Conservation (phyloP, 2,888 invertebrate species). For the Drosophila nigritarsus region DNA sequence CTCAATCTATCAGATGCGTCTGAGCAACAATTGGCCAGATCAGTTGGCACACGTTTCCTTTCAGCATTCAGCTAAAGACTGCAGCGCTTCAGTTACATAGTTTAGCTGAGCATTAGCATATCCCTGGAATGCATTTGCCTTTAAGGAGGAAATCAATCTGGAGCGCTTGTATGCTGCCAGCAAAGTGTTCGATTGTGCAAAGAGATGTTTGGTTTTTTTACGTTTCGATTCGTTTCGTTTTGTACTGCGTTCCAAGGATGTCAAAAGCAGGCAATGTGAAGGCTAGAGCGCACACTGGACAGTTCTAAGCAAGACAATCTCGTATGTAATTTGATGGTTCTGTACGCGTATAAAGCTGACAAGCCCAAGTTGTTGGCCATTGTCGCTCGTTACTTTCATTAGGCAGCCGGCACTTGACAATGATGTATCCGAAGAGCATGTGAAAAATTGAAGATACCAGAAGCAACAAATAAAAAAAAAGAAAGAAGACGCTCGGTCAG, state of each 20-base stretch:
- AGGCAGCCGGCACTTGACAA: slow-evolving; percentile 75
- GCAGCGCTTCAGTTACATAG: not conserved
- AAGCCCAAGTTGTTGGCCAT: slow-evolving; percentile 59
- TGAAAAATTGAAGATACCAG: slow-evolving; percentile 73
- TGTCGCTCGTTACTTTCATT: slow-evolving; percentile 77
- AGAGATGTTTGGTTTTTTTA: slow-evolving; percentile 4
- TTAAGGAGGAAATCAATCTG: slow-evolving; percentile 56
- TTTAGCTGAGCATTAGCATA: slow-evolving; percentile 47
- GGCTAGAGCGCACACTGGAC: slow-evolving; percentile 19
- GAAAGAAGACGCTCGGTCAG: slow-evolving; percentile 52
- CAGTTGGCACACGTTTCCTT: slow-evolving; percentile 15
- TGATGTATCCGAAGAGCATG: slow-evolving; percentile 81
- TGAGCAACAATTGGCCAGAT: not conserved
- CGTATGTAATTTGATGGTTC: slow-evolving; percentile 51
- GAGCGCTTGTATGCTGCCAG: slow-evolving; percentile 31
- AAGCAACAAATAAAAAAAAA: slow-evolving; percentile 32
- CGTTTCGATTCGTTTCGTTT: slow-evolving; percentile 1
- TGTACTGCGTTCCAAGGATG: slow-evolving; percentile 32
- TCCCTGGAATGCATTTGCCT: slow-evolving; percentile 49
- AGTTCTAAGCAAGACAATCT: slow-evolving; percentile 26
- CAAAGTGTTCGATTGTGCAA: slow-evolving; percentile 34
- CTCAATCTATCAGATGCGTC: not conserved
- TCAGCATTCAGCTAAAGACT: slow-evolving; percentile 1
- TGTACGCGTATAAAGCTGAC: slow-evolving; percentile 46
- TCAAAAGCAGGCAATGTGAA: slow-evolving; percentile 15